A percentile compares a stretch with the other conserved stretches of the same genome.
These are phyloP conservation scores for Natrix natrix DNA, from an alignment of 2,797 vertebrate species.

Conservation along the genomic window DNA sequence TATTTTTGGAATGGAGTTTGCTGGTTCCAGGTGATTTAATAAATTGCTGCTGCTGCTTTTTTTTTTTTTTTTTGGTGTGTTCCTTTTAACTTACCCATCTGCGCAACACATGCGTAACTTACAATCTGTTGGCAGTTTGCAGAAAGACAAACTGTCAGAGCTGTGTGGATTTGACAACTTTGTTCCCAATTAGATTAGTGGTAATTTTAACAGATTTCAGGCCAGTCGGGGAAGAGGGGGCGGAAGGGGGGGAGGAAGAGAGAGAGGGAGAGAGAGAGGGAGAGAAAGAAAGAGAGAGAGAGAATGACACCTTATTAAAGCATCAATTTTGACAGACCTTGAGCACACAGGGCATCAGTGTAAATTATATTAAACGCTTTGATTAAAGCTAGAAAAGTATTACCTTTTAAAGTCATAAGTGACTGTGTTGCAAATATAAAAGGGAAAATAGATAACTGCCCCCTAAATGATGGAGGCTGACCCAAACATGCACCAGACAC, in stretches of 20 bases:
- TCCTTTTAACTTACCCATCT: conserved; percentile 86
- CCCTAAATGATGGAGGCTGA: conserved; percentile 75
- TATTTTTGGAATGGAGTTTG: conserved; percentile 84
- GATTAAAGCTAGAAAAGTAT: conserved; percentile 80
- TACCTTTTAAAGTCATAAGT: conserved; percentile 76
- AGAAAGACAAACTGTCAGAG: conserved; percentile 84
- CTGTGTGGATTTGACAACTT: conserved; percentile 80
- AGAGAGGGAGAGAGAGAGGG: too few relatives aligned
- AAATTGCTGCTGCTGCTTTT: conserved; percentile 77
- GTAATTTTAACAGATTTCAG: conserved; percentile 85
- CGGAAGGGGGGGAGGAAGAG: conserved; percentile 30
- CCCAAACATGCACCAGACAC: conserved; percentile 72
- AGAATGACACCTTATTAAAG: conserved; percentile 81
- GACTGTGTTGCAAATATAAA: conserved; percentile 78
- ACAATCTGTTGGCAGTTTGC: conserved; percentile 84
- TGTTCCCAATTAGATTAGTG: conserved; percentile 85
- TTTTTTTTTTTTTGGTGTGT: conserved; percentile 68
- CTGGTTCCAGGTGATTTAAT: conserved; percentile 88
- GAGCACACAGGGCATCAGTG: conserved; percentile 77
- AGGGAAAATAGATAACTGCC: conserved; percentile 74
- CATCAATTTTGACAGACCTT: conserved; percentile 80
- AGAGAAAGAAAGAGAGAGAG: conserved; percentile 49
- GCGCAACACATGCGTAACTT: conserved; percentile 84
- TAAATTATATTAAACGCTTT: conserved; percentile 83
- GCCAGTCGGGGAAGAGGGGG: conserved; percentile 64